Evolutionary conservation across 2,888 invertebrate genomes (phyloP), one percentile per base, ranked within the genome.

Genomic region (Amiota minor): DNA sequence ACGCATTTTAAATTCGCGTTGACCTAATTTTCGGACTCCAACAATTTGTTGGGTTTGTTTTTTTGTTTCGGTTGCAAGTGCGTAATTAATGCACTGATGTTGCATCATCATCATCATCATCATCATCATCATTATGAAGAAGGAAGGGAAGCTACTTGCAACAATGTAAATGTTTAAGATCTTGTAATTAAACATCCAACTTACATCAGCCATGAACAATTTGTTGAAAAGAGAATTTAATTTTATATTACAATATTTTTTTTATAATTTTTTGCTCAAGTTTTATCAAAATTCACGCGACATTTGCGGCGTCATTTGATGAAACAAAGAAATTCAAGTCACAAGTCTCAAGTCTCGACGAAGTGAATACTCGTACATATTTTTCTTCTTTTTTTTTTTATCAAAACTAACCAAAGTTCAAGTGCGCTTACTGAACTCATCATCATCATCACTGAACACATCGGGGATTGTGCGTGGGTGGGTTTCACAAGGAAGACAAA

Each of bases 1-100:
- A 35, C 62, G 62, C 62, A 23, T 56, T 56, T 56, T 20, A 56
- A 56, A 18, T 59, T 20, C 12, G 45, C 23, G 62, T 35, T 62
- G 62, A 62, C 62, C 62, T 35, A 45, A 45, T 62, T 62, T 62
- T 12, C 12, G 6, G 35, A 35, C 4, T 11, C 59, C 16, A 59
- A 18, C 16, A 18, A 18, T 20, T 20, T 59, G 16, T 59, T 20
- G 20, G 35, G 35, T 2, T 35, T 35, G 2, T 3, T 2, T 35
- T 35, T 35, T 35, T 6, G n/a, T n/a, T 35, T 35, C 6, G 35
- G 6, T 35, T 35, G 35, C 35, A 10, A 59, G 59, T 59, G 59
- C 59, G 56, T 56, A 56, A 56, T 56, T 56, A 56, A 56, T 18
- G 56, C 18, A 20, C 20, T 59, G 0, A 56, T 9, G 56, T 18